Conservation (phyloP, 2,113 vertebrate species). For the Tetrax tetrax region DNA sequence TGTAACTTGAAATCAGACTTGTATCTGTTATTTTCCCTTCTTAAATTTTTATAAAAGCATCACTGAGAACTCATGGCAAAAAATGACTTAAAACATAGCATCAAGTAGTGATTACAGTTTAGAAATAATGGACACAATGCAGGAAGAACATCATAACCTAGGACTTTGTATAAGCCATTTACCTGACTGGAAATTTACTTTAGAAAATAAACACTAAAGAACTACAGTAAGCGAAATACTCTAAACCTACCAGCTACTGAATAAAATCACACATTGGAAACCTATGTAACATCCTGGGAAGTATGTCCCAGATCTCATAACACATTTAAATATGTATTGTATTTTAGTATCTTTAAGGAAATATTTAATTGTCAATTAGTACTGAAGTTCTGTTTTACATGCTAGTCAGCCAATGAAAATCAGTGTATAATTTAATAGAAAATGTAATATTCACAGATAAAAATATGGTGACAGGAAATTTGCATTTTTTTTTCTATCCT, state of each 20-base stretch:
- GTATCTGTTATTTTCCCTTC: neutral
- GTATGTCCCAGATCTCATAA: neutral
- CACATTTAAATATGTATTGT: neutral
- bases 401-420: neutral
- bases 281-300: neutral
- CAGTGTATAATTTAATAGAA: neutral
- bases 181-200: neutral
- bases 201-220: neutral
- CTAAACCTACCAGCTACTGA: neutral
- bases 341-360: neutral
- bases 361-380: neutral
- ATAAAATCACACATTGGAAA: neutral
- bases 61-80: neutral
- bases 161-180: neutral
- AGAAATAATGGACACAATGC: neutral
- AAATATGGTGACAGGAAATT: neutral
- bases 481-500: neutral
- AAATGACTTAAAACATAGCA: neutral
- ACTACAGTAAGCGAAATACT: neutral
- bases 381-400: neutral
- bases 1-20: neutral
- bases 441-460: neutral
- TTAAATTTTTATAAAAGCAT: neutral
- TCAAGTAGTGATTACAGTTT: neutral
- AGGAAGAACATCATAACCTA: neutral